Base-by-base conservation (phyloP, 2,888 invertebrate species). In the Gasteruption jaculator region DNA sequence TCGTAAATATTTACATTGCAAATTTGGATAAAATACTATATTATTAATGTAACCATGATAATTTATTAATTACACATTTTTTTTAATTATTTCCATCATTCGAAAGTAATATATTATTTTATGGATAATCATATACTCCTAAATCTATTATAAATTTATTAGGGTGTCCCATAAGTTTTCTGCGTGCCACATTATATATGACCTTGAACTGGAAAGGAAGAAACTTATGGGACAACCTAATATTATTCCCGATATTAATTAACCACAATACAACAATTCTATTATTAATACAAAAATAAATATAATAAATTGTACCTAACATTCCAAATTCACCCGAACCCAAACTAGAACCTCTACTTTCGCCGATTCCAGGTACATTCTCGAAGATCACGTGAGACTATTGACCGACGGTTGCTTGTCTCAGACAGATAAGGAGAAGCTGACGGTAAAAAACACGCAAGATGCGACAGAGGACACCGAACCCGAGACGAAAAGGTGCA, bases 301-400 rank as follows among this genome's bases (percentile, higher is more conserved):
- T 21, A 19, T 12, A 22, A 31, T 25, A 20, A 14, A n/a, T 25
- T 36, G 26, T 41, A 43, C 31, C 40, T 39, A 26, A 39, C 30
- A 15, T 47, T 37, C 34, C 38, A 34, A 42, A 18, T 35, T 45
- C 43, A 44, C 25, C 19, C 10, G n/a, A 29, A 27, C 11, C 15
- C 21, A 18, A 37, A 15, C 27, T n/a, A 40, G 18, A 18, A 18
- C 18, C 16, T 33, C 10, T 25, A 38, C 18, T 34, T 42, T 24
- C 38, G 38, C 8, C 24, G 36, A 34, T 65, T 64, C 19, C 44
- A 77, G 76, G 47, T 77, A 62, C 53, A 57, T 77, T 29, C 54
- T 77, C 19, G 67, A 68, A 24, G 74, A 75, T 45, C 71, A 71
- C 48, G 57, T 69, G 33, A 65, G 73, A 45, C 65, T 66, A 45